Evolutionary conservation across 2,797 vertebrate genomes (phyloP).

Genomic region (Sphenopsis melanotis): DNA sequence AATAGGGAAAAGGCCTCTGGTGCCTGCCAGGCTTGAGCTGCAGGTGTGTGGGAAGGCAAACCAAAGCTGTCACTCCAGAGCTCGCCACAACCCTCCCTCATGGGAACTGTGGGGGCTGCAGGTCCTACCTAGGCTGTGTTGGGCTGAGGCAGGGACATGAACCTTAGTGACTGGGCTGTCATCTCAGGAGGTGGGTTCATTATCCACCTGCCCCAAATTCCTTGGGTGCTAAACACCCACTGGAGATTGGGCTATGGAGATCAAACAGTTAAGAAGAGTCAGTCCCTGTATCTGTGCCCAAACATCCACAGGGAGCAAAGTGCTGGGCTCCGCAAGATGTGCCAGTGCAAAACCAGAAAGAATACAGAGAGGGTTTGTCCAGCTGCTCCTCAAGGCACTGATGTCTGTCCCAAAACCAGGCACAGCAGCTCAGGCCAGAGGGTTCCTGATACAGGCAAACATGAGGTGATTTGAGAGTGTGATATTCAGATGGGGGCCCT

Average conservation of each 20-base stretch:
- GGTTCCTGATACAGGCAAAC: neutral
- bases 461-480: neutral
- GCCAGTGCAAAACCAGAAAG: neutral
- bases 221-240: neutral
- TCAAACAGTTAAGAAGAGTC: neutral
- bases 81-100: neutral
- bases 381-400: accelerated
- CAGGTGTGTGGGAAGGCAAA: neutral
- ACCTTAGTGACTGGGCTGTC: accelerated
- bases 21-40: neutral
- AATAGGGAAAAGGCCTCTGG: neutral
- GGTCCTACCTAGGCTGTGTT: neutral
- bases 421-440: neutral
- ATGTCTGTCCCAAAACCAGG: neutral
- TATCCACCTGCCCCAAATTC: neutral
- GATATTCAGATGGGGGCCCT: neutral
- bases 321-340: accelerated
- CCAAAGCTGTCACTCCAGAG: neutral
- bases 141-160: neutral
- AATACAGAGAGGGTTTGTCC: neutral
- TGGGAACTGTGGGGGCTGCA: neutral
- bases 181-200: neutral
- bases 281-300: neutral
- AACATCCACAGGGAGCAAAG: neutral
- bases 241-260: neutral